Conservation (phyloP, 2,113 vertebrate genomes). For the Chunga burmeisteri region DNA sequence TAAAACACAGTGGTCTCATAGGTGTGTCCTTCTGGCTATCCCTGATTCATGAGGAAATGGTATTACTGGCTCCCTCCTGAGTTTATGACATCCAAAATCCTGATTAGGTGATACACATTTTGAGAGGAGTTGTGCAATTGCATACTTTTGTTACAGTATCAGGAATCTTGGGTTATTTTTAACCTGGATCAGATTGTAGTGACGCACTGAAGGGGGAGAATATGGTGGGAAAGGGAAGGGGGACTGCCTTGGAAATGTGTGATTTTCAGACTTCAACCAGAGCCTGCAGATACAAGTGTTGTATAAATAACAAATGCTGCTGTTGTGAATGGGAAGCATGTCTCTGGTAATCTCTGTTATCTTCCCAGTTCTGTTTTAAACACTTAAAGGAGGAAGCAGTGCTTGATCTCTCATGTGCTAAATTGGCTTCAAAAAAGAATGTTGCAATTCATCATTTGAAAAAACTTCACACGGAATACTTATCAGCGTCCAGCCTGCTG, state of each 20-base stretch:
- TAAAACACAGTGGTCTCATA: neutral
- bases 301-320: neutral
- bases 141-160: neutral
- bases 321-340: neutral
- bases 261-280: neutral
- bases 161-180: neutral
- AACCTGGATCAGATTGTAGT: neutral
- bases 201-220: neutral
- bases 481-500: neutral
- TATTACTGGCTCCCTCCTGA: neutral
- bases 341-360: neutral
- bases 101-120: accelerated
- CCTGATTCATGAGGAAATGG: neutral
- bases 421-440: neutral
- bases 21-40: neutral
- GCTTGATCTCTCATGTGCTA: neutral
- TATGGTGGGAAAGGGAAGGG: neutral
- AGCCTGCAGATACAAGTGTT: neutral
- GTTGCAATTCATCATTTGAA: neutral
- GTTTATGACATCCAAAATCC: neutral
- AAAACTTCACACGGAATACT: neutral
- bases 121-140: neutral
- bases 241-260: neutral
- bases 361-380: neutral
- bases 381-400: neutral